Percentiles rank a stretch among this genome's conserved stretches.
phyloP scores from a whole-genome alignment of 2,113 vertebrate genomes.

The Pao palembangensis region DNA sequence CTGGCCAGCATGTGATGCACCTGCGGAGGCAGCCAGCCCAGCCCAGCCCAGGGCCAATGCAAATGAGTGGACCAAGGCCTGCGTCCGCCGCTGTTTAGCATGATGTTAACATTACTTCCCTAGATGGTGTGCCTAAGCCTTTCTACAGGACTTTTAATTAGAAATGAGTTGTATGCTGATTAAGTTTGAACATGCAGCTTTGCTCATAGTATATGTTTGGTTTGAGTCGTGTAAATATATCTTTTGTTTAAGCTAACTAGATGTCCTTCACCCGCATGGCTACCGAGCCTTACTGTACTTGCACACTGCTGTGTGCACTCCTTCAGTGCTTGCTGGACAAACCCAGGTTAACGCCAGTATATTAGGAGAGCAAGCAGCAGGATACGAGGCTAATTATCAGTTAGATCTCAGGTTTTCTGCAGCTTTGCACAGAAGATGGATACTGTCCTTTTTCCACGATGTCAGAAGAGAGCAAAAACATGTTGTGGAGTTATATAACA shows the following conservation, averaged over 20 bases:
- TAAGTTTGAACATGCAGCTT: slow-evolving; percentile 39
- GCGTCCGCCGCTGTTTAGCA: slow-evolving; percentile 46
- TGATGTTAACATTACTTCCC: slow-evolving; percentile 38
- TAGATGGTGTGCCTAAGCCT: slow-evolving; percentile 30
- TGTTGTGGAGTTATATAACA: background rate
- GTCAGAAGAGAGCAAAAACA: slow-evolving; percentile 4
- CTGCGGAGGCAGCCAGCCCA: slow-evolving; percentile 53
- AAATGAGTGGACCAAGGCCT: slow-evolving; percentile 63
- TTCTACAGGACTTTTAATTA: slow-evolving; percentile 7
- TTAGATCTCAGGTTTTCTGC: slow-evolving; percentile 1
- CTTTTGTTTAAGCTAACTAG: slow-evolving; percentile 26
- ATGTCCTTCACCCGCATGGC: slow-evolving; percentile 54
- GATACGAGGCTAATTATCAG: slow-evolving; percentile 18
- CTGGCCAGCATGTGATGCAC: slow-evolving; percentile 60
- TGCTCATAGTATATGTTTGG: slow-evolving; percentile 5
- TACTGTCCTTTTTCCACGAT: background rate
- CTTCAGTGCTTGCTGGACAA: slow-evolving; percentile 25
- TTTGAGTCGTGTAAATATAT: slow-evolving; percentile 55
- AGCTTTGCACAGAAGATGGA: background rate
- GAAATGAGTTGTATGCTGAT: slow-evolving; percentile 25
- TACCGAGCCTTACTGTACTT: slow-evolving; percentile 26
- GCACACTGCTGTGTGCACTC: slow-evolving; percentile 17
- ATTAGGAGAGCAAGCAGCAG: slow-evolving; percentile 28
- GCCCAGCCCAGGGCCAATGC: slow-evolving; percentile 43
- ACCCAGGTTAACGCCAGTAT: slow-evolving; percentile 13